Evolutionary conservation across 2,797 vertebrate genomes (phyloP), one percentile per base, ranked within the genome.

Genomic region (Loris lydekkerianus): DNA sequence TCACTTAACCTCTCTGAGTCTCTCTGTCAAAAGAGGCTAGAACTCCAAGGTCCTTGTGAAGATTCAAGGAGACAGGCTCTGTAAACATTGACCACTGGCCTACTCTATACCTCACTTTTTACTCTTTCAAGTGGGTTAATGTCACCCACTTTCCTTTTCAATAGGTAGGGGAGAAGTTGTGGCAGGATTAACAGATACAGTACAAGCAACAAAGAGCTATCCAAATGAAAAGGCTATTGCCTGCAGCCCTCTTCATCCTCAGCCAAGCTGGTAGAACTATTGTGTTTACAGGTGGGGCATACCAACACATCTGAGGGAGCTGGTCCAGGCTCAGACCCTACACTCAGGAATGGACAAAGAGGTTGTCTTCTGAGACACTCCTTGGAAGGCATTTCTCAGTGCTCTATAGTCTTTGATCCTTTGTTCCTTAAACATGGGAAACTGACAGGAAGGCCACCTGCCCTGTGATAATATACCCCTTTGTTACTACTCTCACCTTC

Each of bases 1-100:
- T 69, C 69, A 56, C n/a, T 83, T 78, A 77, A 95, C 29, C 60
- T 83, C 40, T 92, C 37, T 65, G 23, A 78, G 34, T 95, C 60
- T 89, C 58, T 21, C 2, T 61, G 25, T 93, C n/a, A 29, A 49
- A 93, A 89, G 49, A 60, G 60, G 2, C 31, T 70, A 60, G 31
- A 61, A 83, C 37, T 85, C 37, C 53, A 37, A 31, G 27, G 49
- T 88, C 78, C 69, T 60, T 80, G n/a, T 25, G 46, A 43, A 93
- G 87, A 70, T 20, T 81, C 56, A 76, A 2, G 67, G 21, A 91
- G 69, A 88, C 89, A n/a, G 37, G 15, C 53, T 92, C 49, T 49
- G 81, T 65, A 86, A 87, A 83, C 73, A 49, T 0, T 37, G 53
- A 78, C 40, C 27, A 2, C 13, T 46, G 56, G 34, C 65, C 49